Base-by-base conservation (phyloP, 1,140 invertebrate genomes). In the Carcinoscorpius rotundicauda region DNA sequence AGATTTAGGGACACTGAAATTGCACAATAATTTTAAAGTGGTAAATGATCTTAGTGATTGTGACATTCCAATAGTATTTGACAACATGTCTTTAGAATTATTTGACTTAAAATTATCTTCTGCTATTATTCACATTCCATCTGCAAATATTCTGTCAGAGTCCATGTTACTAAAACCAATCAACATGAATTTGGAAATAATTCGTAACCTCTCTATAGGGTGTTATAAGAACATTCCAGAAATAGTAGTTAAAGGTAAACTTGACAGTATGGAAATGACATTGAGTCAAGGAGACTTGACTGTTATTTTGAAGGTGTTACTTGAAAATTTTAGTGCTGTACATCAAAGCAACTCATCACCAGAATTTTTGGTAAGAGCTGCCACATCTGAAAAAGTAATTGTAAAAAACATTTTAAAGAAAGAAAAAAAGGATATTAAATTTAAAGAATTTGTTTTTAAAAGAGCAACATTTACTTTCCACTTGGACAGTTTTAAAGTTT, bases 161-260 rank as follows among this genome's bases (percentile, higher is more conserved):
- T 78, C 81, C 51, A 76, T 83, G 52, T 73, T 96, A 29, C 76
- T 98, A 59, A 82, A 91, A 66, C 93, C 93, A 0, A 84, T 94
- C 3, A 89, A 84, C 62, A 88, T 95, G 71, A 85, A 80, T 10
- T 71, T 97, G 5, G 74, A 82, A 6, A 82, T 97, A 0, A 86
- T 85, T 70, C 80, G 93, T 51, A 97, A 96, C 77, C 79, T 97
- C n/a, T 89, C 91, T 0, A 80, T 83, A 10, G 72, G 76, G 10
- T 92, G 88, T 87, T 91, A 87, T 74, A 87, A 83, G 48, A 81
- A 84, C 4, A 78, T 87, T 10, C 91, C 94, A 0, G 91, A 94
- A 70, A 80, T 96, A 0, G 87, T 89, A 66, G 81, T 97, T 66
- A 84, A 83, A 0, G 93, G 89, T 48, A 80, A 84, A 63, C 78